Percentiles rank a stretch among this genome's conserved stretches.
phyloP scores from a whole-genome alignment of 2,888 invertebrate species.

The Dioctria rufipes region DNA sequence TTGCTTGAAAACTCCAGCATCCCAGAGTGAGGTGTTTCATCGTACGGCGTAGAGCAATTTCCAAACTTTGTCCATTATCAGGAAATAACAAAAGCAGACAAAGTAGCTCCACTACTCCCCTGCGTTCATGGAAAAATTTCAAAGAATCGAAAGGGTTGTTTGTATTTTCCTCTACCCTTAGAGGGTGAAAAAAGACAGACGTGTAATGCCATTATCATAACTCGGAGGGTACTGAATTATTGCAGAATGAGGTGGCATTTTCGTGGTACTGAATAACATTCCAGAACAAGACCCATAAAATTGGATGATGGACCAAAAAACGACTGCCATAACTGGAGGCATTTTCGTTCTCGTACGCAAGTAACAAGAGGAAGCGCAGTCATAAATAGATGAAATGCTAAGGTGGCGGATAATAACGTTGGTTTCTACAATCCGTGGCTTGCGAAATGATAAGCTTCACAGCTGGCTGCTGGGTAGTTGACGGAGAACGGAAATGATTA shows the following conservation, averaged over 20 bases:
- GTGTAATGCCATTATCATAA: slow-evolving; percentile 47
- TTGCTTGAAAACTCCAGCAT: slow-evolving; percentile 27
- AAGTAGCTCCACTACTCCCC: slow-evolving; percentile 39
- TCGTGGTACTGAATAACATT: slow-evolving; percentile 55
- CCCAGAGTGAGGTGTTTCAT: slow-evolving; percentile 42
- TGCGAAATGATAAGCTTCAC: slow-evolving; percentile 20
- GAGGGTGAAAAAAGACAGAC: slow-evolving; percentile 29
- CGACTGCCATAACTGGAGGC: slow-evolving; percentile 32
- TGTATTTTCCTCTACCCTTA: not conserved
- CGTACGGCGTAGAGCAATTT: slow-evolving; percentile 51
- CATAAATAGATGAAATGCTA: slow-evolving; percentile 53
- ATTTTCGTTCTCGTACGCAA: not conserved
- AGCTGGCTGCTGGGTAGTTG: not conserved
- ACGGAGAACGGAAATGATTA: slow-evolving; percentile 56
- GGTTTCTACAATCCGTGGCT: not conserved
- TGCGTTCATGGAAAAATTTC: slow-evolving; percentile 50
- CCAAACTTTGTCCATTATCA: slow-evolving; percentile 57
- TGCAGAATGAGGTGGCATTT: slow-evolving; percentile 56
- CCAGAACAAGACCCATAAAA: slow-evolving; percentile 58
- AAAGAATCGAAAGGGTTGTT: slow-evolving; percentile 43
- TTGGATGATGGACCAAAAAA: slow-evolving; percentile 57
- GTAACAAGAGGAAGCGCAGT: slow-evolving; percentile 9
- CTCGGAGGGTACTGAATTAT: slow-evolving; percentile 55
- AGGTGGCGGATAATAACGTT: slow-evolving; percentile 38
- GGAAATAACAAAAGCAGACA: slow-evolving; percentile 54